Conservation (phyloP, 1,140 invertebrate species). For the Oryzaephilus surinamensis region DNA sequence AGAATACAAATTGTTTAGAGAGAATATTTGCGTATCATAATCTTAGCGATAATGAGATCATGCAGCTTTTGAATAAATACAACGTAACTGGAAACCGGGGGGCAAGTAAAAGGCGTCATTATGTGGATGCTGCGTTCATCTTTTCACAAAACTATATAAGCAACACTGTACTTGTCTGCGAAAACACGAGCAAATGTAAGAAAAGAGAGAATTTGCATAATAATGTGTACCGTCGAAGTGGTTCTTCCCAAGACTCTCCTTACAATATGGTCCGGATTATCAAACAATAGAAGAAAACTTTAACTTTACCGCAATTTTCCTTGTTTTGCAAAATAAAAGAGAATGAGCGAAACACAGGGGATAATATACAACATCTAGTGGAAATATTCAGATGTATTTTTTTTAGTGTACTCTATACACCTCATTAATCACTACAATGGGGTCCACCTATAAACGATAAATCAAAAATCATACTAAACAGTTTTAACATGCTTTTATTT, state of each 20-base stretch:
- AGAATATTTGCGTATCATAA: slow-evolving; percentile 23
- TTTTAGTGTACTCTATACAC: too few relatives aligned
- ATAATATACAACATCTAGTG: too few relatives aligned
- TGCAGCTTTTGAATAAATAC: slow-evolving; percentile 19
- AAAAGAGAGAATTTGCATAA: slow-evolving; percentile 34
- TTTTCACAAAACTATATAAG: too few relatives aligned
- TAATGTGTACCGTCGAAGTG: slow-evolving; percentile 29
- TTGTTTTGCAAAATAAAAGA: too few relatives aligned
- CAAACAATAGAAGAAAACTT: slow-evolving; percentile 6
- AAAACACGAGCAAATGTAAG: slow-evolving; percentile 31
- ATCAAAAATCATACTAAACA: too few relatives aligned
- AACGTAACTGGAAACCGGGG: slow-evolving; percentile 16
- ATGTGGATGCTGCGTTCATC: slow-evolving; percentile 19
- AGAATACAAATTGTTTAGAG: slow-evolving; percentile 10
- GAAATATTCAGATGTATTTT: too few relatives aligned
- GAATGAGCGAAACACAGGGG: too few relatives aligned
- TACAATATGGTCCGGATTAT: slow-evolving; percentile 10
- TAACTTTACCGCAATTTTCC: too few relatives aligned
- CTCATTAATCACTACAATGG: too few relatives aligned
- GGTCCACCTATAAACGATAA: too few relatives aligned
- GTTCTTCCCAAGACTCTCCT: slow-evolving; percentile 16
- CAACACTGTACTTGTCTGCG: slow-evolving; percentile 27
- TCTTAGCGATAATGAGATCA: slow-evolving; percentile 20
- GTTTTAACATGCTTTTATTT: too few relatives aligned
- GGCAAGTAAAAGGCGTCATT: slow-evolving; percentile 25